Percentiles rank a stretch among this genome's conserved stretches.
Conservation (phyloP, 1,140 invertebrate genomes). For the Sarcophaga bullata region DNA sequence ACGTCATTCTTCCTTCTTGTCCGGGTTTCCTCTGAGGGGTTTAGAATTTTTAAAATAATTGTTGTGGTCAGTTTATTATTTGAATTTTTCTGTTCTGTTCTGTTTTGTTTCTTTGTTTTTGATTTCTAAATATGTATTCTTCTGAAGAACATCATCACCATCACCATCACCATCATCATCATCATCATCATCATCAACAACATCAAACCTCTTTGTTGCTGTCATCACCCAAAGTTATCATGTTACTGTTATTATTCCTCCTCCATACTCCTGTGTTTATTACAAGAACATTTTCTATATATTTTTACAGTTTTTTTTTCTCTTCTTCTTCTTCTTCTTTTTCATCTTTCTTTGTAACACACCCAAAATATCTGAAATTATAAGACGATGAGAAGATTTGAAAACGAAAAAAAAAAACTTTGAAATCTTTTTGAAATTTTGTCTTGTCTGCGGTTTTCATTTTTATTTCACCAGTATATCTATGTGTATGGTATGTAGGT, state of each 20-base stretch:
- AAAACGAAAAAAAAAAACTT: neutral
- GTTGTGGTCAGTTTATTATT: no score
- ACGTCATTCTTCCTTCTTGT: no score
- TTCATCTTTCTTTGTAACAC: neutral
- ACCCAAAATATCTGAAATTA: constrained; percentile 1
- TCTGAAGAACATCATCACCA: neutral
- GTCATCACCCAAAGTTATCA: constrained; percentile 1
- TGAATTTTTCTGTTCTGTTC: no score
- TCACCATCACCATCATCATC: neutral
- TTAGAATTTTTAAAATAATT: no score
- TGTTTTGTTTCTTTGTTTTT: no score
- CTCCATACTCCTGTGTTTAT: neutral
- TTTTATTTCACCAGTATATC: neutral
- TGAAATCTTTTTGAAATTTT: neutral
- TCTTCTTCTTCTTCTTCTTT: no score
- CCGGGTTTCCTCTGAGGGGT: no score
- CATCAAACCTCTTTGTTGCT: neutral
- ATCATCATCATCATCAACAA: neutral
- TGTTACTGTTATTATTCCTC: neutral
- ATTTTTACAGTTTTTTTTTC: neutral
- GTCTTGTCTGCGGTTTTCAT: constrained; percentile 35
- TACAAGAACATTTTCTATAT: neutral
- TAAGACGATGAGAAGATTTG: neutral
- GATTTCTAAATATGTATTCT: neutral
- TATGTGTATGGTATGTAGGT: neutral